Evolutionary conservation across 2,888 invertebrate genomes (phyloP).

Genomic region (Amphipoea lucens): DNA sequence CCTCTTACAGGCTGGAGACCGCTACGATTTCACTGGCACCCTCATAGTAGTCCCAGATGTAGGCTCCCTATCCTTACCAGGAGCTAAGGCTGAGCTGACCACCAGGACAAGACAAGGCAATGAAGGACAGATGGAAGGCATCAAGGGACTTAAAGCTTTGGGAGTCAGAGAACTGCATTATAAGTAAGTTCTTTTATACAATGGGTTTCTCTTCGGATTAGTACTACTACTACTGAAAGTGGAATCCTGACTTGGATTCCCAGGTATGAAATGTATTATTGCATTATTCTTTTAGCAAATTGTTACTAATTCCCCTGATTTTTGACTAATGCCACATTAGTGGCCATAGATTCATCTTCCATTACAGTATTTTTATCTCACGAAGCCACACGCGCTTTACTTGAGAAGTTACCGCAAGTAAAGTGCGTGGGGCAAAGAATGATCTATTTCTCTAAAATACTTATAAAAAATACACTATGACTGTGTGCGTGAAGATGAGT

Average conservation of each 20-base stretch:
- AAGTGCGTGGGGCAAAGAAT: too few species aligned
- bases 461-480: too few species aligned
- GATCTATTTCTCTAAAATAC: too few species aligned
- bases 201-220: neutral
- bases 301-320: neutral
- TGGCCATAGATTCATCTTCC: neutral
- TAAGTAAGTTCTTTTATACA: constrained; percentile 77
- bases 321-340: neutral
- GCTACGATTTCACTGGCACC: constrained; percentile 98
- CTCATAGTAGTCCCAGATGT: constrained; percentile 99
- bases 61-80: constrained; percentile 95
- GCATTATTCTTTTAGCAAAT: neutral
- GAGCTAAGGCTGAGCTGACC: constrained; percentile 95
- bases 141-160: constrained; percentile 94
- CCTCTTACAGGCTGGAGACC: constrained; percentile 91
- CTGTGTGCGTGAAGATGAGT: neutral
- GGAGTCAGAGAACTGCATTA: constrained; percentile 89
- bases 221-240: neutral
- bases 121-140: constrained; percentile 94
- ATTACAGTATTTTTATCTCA: neutral
- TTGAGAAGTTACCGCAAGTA: too few species aligned
- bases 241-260: neutral
- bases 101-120: constrained; percentile 93
- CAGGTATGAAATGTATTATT: neutral
- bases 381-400: neutral